phyloP scores from a whole-genome alignment of 2,797 vertebrate genomes.

The Vespertilio murinus region DNA sequence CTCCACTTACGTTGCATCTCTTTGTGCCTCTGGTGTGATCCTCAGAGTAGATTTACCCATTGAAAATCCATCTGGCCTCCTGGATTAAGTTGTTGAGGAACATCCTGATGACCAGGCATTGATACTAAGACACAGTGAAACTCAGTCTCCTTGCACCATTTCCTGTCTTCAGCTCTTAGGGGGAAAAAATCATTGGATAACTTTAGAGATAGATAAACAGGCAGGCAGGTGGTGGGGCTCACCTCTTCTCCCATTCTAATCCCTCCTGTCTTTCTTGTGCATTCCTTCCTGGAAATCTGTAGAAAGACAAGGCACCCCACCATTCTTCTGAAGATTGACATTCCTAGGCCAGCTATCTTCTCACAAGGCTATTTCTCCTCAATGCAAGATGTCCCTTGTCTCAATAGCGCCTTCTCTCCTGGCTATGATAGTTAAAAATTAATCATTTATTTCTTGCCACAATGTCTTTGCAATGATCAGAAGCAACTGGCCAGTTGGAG shows the following conservation, averaged over 20 bases:
- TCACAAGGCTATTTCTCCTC: not conserved
- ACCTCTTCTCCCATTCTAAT: not conserved
- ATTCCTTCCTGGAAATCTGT: not conserved
- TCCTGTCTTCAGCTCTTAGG: not conserved
- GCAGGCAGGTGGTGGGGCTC: not conserved
- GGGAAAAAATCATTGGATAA: not conserved
- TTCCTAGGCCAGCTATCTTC: not conserved
- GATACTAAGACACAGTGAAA: not conserved
- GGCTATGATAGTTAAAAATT: not conserved
- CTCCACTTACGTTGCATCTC: no score
- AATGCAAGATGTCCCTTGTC: not conserved
- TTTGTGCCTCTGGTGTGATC: not conserved
- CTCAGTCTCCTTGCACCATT: not conserved
- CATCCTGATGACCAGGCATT: not conserved
- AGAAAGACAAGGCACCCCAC: not conserved
- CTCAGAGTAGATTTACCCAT: not conserved
- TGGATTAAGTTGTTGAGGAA: not conserved
- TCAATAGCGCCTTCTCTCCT: slow-evolving; percentile 3
- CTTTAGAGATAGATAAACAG: not conserved
- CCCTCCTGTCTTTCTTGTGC: not conserved
- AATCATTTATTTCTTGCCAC: not conserved
- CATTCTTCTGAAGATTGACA: not conserved
- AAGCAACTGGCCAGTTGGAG: not conserved
- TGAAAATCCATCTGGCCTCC: not conserved
- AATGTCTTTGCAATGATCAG: not conserved